Percentiles rank a stretch among this genome's conserved stretches.
Conservation (phyloP, 2,888 invertebrate species). For the Neoitamus cyanurus region DNA sequence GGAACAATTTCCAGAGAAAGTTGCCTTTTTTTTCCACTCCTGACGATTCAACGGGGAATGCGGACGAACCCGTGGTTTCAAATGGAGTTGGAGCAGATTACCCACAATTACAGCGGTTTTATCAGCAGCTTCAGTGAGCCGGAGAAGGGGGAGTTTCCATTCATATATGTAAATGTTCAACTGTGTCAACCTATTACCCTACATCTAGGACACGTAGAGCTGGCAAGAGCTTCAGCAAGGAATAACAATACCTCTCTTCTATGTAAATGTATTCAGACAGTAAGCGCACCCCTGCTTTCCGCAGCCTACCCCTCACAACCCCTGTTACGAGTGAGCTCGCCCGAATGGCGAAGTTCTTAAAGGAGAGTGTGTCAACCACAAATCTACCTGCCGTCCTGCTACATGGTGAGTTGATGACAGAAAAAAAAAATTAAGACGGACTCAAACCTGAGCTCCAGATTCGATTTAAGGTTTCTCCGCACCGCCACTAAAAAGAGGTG, state of each 20-base stretch:
- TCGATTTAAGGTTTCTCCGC: background rate
- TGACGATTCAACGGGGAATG: background rate
- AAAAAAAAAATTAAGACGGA: background rate
- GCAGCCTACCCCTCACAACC: background rate
- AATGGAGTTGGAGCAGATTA: constrained; percentile 7
- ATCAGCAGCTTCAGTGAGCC: background rate
- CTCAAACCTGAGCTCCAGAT: background rate
- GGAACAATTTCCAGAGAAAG: background rate
- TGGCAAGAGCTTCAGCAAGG: background rate
- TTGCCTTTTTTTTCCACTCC: constrained; percentile 8
- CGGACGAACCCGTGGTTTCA: background rate
- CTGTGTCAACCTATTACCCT: constrained; percentile 25
- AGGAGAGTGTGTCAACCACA: constrained; percentile 19
- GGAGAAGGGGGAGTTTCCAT: background rate
- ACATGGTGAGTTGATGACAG: background rate
- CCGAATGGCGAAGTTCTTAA: background rate
- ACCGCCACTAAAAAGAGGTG: background rate
- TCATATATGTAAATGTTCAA: constrained; percentile 10
- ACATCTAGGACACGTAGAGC: background rate
- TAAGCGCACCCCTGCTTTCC: background rate
- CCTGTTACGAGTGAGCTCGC: background rate
- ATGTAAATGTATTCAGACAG: constrained; percentile 26
- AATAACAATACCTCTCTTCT: constrained; percentile 9
- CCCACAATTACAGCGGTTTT: background rate
- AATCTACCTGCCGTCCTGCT: background rate